Evolutionary conservation across 1,140 invertebrate species (phyloP), one percentile per base, ranked within the genome.

Genomic region (Zaprionus tsacasi): DNA sequence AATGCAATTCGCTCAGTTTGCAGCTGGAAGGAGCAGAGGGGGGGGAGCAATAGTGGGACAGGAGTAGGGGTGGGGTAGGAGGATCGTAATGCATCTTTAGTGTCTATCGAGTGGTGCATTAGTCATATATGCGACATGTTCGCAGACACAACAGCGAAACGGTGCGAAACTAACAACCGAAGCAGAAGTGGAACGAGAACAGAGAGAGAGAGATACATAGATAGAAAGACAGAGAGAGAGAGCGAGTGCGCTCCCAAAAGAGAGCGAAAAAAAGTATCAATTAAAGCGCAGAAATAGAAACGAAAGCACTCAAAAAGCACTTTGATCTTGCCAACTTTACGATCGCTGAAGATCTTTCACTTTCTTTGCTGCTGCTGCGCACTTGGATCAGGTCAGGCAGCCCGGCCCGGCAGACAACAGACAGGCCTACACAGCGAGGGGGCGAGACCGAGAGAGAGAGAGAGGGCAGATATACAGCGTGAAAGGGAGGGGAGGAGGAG

Each of bases 31-130:
- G 38, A 6, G 38, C 25, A n/a, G 1, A n/a, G 35, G 38, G 30
- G 35, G 10, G 4, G 35, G 7, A 21, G 11, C 5, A n/a, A n/a
- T n/a, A 21, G 21, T 21, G 21, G 21, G n/a, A n/a, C 21, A 21
- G 2, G 36, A n/a, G 13, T 30, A 36, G 56, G 35, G 4, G 48
- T 2, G 30, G 15, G 12, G 30, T 27, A 27, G 27, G 8, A 40
- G 21, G 50, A 61, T 78, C 74, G 82, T 82, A 88, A 88, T 88
- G 79, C 83, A 87, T 87, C 82, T 87, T 87, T 87, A 85, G 85
- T 89, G 85, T 89, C 85, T 89, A 89, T 89, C 89, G 85, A 89
- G 85, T 83, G 81, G 75, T 87, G 82, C 88, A 91, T 87, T 91
- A 87, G 82, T 91, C 88, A 91, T 87, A 82, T 79, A 55, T 72